phyloP scores from a whole-genome alignment of 2,797 vertebrate species.

The Hypotaenidia philippensis region DNA sequence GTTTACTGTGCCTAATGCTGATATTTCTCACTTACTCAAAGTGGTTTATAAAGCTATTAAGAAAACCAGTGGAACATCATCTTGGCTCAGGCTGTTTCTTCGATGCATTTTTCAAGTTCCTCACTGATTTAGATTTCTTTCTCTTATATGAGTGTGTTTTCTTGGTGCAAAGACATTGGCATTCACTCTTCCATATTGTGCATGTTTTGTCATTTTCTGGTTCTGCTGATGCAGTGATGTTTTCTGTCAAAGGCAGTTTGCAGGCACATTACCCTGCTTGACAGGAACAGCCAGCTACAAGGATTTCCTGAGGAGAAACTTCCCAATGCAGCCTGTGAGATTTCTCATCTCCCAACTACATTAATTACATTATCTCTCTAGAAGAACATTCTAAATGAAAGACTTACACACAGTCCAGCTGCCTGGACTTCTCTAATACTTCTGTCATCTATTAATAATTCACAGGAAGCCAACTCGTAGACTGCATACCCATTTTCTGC shows the following conservation, averaged over 20 bases:
- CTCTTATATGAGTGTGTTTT: neutral
- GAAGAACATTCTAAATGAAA: constrained; percentile 67
- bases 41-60: neutral
- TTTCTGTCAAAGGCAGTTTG: constrained; percentile 45
- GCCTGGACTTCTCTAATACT: constrained; percentile 29
- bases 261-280: constrained; percentile 45
- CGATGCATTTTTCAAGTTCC: neutral
- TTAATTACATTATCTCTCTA: constrained; percentile 58
- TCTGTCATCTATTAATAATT: constrained; percentile 61
- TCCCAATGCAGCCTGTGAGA: constrained; percentile 40
- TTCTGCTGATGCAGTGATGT: constrained; percentile 54
- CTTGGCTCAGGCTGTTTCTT: neutral
- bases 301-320: constrained; percentile 66
- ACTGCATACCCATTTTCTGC: neutral
- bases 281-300: constrained; percentile 37
- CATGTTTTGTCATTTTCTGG: constrained; percentile 34
- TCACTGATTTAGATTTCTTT: neutral
- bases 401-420: neutral
- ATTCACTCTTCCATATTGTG: neutral
- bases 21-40: neutral
- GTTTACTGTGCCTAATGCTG: neutral
- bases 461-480: constrained; percentile 17
- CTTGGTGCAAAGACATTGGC: neutral
- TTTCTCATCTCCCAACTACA: constrained; percentile 37
- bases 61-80: neutral